Evolutionary conservation across 2,113 vertebrate genomes (phyloP).

Genomic region (Rhabdomys dilectus): DNA sequence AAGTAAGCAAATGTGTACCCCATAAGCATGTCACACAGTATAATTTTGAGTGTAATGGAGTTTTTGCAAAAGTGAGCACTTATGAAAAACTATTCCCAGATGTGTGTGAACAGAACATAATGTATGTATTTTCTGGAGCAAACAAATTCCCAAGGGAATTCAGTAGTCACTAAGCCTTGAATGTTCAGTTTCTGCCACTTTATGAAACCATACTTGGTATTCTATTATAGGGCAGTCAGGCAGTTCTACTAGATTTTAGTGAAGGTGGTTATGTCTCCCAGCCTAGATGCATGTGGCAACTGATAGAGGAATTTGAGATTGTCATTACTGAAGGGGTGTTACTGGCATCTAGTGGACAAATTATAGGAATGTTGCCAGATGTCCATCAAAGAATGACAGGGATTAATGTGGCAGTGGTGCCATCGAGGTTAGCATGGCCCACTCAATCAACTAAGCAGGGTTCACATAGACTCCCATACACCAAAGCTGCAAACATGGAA

Average conservation of each 20-base stretch:
- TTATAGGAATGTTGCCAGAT: not conserved
- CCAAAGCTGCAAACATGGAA: not conserved
- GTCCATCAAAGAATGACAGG: not conserved
- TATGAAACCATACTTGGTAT: not conserved
- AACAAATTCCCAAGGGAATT: not conserved
- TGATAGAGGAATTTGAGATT: not conserved
- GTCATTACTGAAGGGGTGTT: not conserved
- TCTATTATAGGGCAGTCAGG: not conserved
- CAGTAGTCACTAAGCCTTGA: not conserved
- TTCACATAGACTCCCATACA: not conserved
- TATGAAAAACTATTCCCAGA: not conserved
- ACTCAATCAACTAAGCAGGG: too few relatives aligned
- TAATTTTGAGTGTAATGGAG: not conserved
- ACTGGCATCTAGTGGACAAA: slow-evolving; percentile 48
- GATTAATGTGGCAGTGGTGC: not conserved
- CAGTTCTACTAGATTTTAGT: not conserved
- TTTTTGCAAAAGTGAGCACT: not conserved
- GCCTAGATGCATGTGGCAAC: not conserved
- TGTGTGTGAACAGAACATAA: not conserved
- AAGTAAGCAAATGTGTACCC: not conserved
- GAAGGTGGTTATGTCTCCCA: not conserved
- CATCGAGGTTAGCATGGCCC: not conserved
- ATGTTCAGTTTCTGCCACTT: not conserved
- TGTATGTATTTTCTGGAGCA: not conserved
- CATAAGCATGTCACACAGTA: not conserved